phyloP scores from a whole-genome alignment of 2,113 vertebrate genomes.

The Anhinga anhinga region DNA sequence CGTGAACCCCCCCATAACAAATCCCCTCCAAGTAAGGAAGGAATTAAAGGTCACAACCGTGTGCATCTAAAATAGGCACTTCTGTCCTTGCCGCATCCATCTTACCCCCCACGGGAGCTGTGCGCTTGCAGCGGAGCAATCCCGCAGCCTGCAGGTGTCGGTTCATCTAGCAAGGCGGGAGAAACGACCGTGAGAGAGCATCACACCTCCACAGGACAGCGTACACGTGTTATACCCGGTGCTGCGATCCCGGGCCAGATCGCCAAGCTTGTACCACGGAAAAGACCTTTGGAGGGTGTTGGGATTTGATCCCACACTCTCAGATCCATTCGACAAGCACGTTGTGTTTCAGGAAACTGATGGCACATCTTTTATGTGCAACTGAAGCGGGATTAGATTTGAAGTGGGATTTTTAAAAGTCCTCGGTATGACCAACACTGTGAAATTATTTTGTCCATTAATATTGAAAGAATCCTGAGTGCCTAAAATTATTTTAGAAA shows the following conservation, averaged over 20 bases:
- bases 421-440: accelerated
- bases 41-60: neutral
- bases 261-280: accelerated
- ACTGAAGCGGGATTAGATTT: neutral
- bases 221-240: accelerated
- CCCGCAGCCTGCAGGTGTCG: neutral
- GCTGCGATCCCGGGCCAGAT: accelerated
- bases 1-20: accelerated
- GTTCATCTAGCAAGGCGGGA: neutral
- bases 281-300: accelerated
- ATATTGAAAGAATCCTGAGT: neutral
- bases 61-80: accelerated
- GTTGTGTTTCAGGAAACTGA: accelerated
- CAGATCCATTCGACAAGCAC: accelerated
- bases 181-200: accelerated
- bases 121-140: neutral
- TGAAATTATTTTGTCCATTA: neutral
- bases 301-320: accelerated
- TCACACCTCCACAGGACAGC: neutral
- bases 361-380: accelerated
- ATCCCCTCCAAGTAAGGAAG: neutral
- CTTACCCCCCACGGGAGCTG: accelerated
- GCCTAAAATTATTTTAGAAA: neutral
- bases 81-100: neutral
- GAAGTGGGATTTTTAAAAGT: neutral